phyloP scores from a whole-genome alignment of 1,140 invertebrate species.

The Diuraphis noxia region DNA sequence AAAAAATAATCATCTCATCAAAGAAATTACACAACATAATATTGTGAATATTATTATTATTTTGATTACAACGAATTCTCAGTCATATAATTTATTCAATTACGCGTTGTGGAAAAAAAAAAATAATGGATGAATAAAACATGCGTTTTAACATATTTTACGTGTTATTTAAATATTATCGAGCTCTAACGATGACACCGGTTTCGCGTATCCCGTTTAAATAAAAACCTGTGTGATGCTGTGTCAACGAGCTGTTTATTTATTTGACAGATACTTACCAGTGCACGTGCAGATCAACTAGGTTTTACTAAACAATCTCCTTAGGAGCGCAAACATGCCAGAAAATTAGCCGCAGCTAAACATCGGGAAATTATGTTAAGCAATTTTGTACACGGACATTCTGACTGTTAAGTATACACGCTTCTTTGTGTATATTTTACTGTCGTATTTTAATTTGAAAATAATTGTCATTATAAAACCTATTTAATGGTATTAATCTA shows the following conservation, averaged over 20 bases:
- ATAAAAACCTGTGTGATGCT: not conserved
- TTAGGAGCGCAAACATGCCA: not conserved
- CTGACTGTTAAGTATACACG: not conserved
- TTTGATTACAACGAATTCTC: not conserved
- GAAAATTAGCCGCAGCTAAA: not conserved
- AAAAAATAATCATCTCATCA: too few relatives aligned
- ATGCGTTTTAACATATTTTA: not conserved
- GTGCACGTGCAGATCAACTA: too few relatives aligned
- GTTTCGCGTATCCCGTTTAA: not conserved
- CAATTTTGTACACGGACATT: not conserved
- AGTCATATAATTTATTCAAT: conserved; percentile 3
- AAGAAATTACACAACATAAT: not conserved
- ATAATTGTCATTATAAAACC: not conserved
- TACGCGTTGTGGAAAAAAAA: not conserved
- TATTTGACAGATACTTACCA: not conserved
- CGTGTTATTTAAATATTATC: not conserved
- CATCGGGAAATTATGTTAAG: not conserved
- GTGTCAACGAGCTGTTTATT: not conserved
- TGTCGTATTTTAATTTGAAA: not conserved
- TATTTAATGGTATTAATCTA: not conserved
- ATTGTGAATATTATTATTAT: not conserved
- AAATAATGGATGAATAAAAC: not conserved
- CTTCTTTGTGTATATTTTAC: not conserved
- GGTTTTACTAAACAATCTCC: not conserved
- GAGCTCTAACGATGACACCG: not conserved